phyloP scores from a whole-genome alignment of 1,140 invertebrate genomes.

The Trachymyrmex cornetzi region DNA sequence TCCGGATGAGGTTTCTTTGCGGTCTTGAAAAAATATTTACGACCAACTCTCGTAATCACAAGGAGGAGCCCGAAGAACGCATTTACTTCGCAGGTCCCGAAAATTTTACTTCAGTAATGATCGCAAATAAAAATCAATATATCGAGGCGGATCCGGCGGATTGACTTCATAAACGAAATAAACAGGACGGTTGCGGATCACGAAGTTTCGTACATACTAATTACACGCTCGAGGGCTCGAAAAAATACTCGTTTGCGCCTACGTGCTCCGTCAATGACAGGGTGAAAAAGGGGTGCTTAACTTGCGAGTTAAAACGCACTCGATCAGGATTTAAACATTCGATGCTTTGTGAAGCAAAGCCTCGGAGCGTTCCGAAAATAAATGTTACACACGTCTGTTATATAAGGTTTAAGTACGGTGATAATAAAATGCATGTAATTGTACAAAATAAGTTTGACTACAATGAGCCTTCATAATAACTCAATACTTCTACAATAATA shows the following conservation, averaged over 20 bases:
- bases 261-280: conserved; percentile 40
- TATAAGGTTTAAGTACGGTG: conserved; percentile 3
- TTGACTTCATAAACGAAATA: conserved; percentile 49
- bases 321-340: conserved; percentile 40
- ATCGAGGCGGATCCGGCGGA: background rate
- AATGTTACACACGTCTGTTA: conserved; percentile 11
- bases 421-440: conserved; percentile 32
- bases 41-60: background rate
- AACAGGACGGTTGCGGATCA: conserved; percentile 11
- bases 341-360: conserved; percentile 9
- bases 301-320: conserved; percentile 52
- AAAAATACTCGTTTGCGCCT: conserved; percentile 11
- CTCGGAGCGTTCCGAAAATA: conserved; percentile 42
- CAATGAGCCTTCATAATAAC: background rate
- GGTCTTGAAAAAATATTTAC: conserved; percentile 60
- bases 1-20: background rate
- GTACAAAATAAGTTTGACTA: background rate
- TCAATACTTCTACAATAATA: conserved; percentile 10
- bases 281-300: conserved; percentile 56
- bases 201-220: conserved; percentile 39
- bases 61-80: background rate
- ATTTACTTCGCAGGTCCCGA: conserved; percentile 10
- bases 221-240: conserved; percentile 40
- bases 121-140: conserved; percentile 54
- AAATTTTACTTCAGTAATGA: conserved; percentile 21